These are phyloP conservation scores for Gallinago paraguaiae DNA, from an alignment of 2,113 vertebrate genomes.

Conservation along the genomic window DNA sequence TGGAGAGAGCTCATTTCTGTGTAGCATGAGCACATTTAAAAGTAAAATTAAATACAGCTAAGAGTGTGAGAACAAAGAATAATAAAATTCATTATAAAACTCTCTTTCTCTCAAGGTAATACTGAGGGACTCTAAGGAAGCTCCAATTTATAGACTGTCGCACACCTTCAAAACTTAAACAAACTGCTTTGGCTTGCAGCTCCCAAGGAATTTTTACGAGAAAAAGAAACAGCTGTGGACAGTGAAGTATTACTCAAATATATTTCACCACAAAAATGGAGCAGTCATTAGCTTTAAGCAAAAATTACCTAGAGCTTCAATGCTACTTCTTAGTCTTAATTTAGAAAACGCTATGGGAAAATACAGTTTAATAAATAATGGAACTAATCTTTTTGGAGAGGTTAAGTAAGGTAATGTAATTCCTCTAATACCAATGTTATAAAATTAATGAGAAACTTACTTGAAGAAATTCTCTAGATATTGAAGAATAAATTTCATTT, in stretches of 20 bases:
- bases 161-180: not conserved
- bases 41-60: constrained; percentile 22
- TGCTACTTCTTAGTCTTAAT: not conserved
- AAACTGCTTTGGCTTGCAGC: not conserved
- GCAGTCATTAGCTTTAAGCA: not conserved
- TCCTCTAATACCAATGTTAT: not conserved
- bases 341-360: not conserved
- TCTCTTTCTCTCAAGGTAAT: not conserved
- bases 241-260: not conserved
- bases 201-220: not conserved
- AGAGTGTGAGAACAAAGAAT: not conserved
- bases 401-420: not conserved
- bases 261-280: not conserved
- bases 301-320: not conserved
- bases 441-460: not conserved
- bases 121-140: not conserved
- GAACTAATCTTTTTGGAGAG: not conserved
- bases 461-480: not conserved
- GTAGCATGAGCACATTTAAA: not conserved
- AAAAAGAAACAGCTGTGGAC: not conserved
- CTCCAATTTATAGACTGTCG: not conserved
- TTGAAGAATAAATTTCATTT: not conserved
- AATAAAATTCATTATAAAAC: constrained; percentile 1
- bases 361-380: not conserved
- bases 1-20: not conserved